These are phyloP conservation scores for Meloidogyne floridensis DNA, from an alignment of 1,140 invertebrate species.

Conservation along the genomic window DNA sequence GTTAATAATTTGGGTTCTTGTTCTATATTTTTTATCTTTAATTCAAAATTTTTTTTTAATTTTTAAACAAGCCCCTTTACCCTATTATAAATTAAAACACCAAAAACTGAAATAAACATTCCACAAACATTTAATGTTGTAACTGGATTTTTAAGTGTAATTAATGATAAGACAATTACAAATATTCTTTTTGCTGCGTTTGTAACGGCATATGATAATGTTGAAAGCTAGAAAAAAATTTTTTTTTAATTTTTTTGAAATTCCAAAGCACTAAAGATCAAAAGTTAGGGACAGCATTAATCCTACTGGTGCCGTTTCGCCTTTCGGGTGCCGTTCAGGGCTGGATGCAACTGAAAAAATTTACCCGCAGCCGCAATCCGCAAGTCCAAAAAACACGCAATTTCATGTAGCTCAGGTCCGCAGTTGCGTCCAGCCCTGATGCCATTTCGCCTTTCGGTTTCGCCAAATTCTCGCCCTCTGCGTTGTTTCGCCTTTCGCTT, in stretches of 20 bases:
- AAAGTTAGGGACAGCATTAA: no score
- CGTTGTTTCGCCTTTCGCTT: no score
- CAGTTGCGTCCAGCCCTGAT: no score
- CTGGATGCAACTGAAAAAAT: no score
- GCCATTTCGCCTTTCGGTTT: no score
- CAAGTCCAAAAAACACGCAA: no score
- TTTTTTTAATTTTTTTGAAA: conserved; percentile 24
- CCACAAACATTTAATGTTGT: conserved; percentile 83
- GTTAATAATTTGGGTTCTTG: not conserved
- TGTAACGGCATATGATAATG: conserved; percentile 89
- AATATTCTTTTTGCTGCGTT: conserved; percentile 92
- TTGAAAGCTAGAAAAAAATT: conserved; percentile 74
- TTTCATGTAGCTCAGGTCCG: no score
- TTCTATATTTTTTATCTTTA: not conserved
- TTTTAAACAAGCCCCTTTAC: conserved; percentile 70
- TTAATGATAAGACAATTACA: conserved; percentile 83
- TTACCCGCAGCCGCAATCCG: no score
- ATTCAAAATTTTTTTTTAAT: not conserved
- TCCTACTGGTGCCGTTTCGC: no score
- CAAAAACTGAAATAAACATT: conserved; percentile 85
- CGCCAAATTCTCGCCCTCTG: no score
- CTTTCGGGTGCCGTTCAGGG: no score
- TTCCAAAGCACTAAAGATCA: no score
- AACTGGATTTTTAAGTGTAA: conserved; percentile 88
- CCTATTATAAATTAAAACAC: conserved; percentile 84